These are phyloP conservation scores for Clamator glandarius DNA, from an alignment of 2,797 vertebrate genomes.

Conservation along the genomic window DNA sequence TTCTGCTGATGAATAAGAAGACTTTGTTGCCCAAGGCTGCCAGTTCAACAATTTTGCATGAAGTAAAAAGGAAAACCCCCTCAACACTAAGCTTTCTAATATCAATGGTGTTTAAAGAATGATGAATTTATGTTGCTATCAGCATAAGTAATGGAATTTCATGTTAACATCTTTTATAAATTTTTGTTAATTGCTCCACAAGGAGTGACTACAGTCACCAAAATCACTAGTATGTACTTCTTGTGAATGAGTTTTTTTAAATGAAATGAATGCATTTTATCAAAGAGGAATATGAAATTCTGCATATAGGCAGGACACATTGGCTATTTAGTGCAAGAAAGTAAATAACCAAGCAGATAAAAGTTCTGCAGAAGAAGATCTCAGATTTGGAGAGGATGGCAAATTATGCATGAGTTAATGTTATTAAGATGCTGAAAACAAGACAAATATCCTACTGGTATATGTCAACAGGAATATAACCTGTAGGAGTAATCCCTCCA, in stretches of 20 bases:
- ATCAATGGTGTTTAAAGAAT: not conserved
- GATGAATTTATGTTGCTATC: not conserved
- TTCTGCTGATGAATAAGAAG: constrained; percentile 10
- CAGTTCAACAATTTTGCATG: not conserved
- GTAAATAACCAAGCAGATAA: not conserved
- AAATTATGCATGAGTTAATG: constrained; percentile 58
- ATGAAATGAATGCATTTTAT: not conserved
- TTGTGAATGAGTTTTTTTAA: not conserved
- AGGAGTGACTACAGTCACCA: not conserved
- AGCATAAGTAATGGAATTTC: not conserved
- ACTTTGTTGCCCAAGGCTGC: not conserved
- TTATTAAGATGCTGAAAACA: constrained; percentile 55
- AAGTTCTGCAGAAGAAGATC: constrained; percentile 20
- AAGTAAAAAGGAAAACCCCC: not conserved
- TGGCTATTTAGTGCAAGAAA: not conserved
- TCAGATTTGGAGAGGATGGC: constrained; percentile 23
- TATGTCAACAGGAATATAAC: constrained; percentile 54
- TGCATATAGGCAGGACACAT: not conserved
- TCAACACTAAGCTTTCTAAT: not conserved
- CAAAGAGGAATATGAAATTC: not conserved
- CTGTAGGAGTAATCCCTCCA: constrained; percentile 51
- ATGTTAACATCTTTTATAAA: not conserved
- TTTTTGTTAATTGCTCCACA: not conserved
- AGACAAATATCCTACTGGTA: constrained; percentile 37
- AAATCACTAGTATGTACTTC: not conserved